Conservation (phyloP, 2,113 vertebrate species). For the Erinaceus europaeus region DNA sequence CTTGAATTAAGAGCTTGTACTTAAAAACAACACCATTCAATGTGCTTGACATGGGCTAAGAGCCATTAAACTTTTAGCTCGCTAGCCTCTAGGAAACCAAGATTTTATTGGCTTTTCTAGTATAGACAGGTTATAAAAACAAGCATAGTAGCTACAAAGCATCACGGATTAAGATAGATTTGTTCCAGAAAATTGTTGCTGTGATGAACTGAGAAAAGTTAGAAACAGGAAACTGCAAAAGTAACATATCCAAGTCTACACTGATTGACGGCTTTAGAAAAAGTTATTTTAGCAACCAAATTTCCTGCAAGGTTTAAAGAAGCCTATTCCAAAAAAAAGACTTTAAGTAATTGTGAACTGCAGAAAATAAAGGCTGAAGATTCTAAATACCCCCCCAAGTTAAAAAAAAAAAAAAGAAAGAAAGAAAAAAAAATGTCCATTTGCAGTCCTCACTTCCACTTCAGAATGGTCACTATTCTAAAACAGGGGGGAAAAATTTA, state of each 20-base stretch:
- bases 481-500: constrained; percentile 35
- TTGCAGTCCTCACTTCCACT: not conserved
- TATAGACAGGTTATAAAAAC: constrained; percentile 21
- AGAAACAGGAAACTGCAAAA: constrained; percentile 43
- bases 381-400: not conserved
- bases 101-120: constrained; percentile 10
- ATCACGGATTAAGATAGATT: constrained; percentile 3
- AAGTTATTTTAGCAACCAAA: constrained; percentile 29
- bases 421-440: too few relatives aligned
- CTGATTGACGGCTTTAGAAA: constrained; percentile 13
- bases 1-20: constrained; percentile 48
- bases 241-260: not conserved
- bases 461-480: not conserved
- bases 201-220: constrained; percentile 23
- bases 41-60: not conserved
- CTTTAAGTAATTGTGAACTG: not conserved
- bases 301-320: constrained; percentile 25
- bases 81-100: not conserved
- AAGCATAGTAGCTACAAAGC: constrained; percentile 2
- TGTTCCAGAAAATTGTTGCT: not conserved
- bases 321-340: not conserved
- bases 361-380: not conserved
- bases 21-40: constrained; percentile 43
- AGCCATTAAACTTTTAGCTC: constrained; percentile 27
- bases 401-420: too few relatives aligned